phyloP scores from a whole-genome alignment of 2,888 invertebrate species.

The Sinodicranocentrus sp. region DNA sequence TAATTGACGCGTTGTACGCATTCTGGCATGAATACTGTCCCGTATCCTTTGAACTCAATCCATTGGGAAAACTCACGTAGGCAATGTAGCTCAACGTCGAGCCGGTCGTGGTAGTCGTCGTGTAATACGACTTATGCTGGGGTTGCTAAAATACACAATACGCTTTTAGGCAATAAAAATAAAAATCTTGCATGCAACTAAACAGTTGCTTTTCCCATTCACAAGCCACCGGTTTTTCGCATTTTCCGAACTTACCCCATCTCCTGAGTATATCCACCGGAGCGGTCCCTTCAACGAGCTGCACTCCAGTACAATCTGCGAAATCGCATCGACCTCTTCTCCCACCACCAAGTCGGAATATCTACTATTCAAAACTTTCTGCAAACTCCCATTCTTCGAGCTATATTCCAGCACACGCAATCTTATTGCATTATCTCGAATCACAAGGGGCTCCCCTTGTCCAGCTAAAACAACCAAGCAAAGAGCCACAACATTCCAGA shows the following conservation, averaged over 20 bases:
- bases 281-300: slow-evolving; percentile 47
- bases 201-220: neutral
- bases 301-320: slow-evolving; percentile 68
- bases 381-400: slow-evolving; percentile 48
- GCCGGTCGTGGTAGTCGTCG: slow-evolving; percentile 43
- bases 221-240: neutral
- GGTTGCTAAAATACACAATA: slow-evolving; percentile 47
- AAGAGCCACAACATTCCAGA: neutral
- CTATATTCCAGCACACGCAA: slow-evolving; percentile 62
- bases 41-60: slow-evolving; percentile 50
- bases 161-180: too few relatives aligned
- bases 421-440: slow-evolving; percentile 54
- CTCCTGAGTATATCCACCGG: slow-evolving; percentile 44
- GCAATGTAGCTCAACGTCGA: slow-evolving; percentile 35
- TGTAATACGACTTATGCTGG: slow-evolving; percentile 46
- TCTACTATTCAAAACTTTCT: slow-evolving; percentile 55
- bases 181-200: neutral
- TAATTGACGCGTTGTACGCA: slow-evolving; percentile 44
- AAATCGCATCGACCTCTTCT: slow-evolving; percentile 47
- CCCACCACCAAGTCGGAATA: slow-evolving; percentile 65
- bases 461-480: neutral
- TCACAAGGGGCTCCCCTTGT: slow-evolving; percentile 25
- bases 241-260: slow-evolving; percentile 35
- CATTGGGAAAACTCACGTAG: slow-evolving; percentile 60
- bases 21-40: slow-evolving; percentile 68